Evolutionary conservation across 2,113 vertebrate genomes (phyloP).

Genomic region (Hyaena hyaena): DNA sequence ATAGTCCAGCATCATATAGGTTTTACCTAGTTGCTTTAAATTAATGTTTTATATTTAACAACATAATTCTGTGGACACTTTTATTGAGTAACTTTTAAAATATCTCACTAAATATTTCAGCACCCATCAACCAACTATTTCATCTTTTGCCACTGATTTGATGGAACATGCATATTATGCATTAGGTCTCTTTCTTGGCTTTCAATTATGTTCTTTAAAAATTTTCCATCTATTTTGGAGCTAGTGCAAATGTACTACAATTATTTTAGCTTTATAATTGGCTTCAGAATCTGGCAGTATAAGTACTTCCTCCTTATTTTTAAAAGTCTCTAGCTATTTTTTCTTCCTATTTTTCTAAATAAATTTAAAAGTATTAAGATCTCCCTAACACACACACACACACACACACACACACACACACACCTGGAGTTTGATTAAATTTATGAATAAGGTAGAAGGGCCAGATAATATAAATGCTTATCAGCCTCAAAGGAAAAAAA

Average conservation of each 20-base stretch:
- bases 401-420: not conserved
- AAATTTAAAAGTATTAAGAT: slow-evolving; percentile 7
- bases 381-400: not conserved
- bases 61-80: slow-evolving; percentile 35
- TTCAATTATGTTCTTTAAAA: slow-evolving; percentile 52
- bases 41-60: slow-evolving; percentile 46
- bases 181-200: slow-evolving; percentile 39
- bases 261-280: slow-evolving; percentile 63
- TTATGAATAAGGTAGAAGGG: not conserved
- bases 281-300: slow-evolving; percentile 27
- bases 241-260: not conserved
- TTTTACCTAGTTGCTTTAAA: slow-evolving; percentile 38
- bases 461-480: not conserved
- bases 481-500: not conserved
- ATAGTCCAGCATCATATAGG: not conserved
- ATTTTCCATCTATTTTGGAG: slow-evolving; percentile 56
- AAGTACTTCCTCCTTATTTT: not conserved
- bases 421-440: not conserved
- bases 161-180: not conserved
- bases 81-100: slow-evolving; percentile 44
- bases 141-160: slow-evolving; percentile 30
- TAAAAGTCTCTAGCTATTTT: slow-evolving; percentile 2
- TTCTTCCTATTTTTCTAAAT: not conserved
- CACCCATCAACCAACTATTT: not conserved
- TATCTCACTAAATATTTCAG: slow-evolving; percentile 41